These are phyloP conservation scores for Diloba caeruleocephala DNA, from an alignment of 2,888 invertebrate genomes.

Conservation along the genomic window DNA sequence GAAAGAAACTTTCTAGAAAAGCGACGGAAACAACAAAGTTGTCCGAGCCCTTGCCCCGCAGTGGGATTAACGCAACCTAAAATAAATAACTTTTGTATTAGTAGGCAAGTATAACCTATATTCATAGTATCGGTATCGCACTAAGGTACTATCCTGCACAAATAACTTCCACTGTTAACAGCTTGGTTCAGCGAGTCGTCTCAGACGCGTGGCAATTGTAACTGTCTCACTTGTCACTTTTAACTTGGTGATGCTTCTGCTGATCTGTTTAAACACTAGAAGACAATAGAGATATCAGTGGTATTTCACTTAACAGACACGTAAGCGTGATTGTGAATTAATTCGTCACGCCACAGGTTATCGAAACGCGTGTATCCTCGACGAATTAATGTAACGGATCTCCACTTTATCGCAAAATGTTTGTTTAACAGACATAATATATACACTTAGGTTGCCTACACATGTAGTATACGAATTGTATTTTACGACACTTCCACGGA, in stretches of 20 bases:
- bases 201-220: conserved; percentile 5
- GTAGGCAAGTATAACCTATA: too few relatives aligned
- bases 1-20: too few relatives aligned
- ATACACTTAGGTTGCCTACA: conserved; percentile 1
- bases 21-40: too few relatives aligned
- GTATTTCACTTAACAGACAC: neutral
- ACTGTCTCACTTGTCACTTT: neutral
- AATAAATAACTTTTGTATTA: too few relatives aligned
- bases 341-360: conserved; percentile 6
- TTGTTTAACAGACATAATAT: neutral
- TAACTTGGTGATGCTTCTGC: neutral
- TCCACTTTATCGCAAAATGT: neutral
- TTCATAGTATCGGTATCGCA: too few relatives aligned
- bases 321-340: neutral
- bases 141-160: too few relatives aligned
- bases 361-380: conserved; percentile 1
- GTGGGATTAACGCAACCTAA: too few relatives aligned
- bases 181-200: too few relatives aligned
- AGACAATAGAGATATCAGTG: neutral
- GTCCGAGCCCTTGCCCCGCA: too few relatives aligned
- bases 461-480: neutral
- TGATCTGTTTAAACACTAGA: neutral
- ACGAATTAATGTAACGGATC: conserved; percentile 12
- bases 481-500: neutral
- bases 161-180: too few relatives aligned